Conservation (phyloP, 2,797 vertebrate genomes). For the Masticophis lateralis region DNA sequence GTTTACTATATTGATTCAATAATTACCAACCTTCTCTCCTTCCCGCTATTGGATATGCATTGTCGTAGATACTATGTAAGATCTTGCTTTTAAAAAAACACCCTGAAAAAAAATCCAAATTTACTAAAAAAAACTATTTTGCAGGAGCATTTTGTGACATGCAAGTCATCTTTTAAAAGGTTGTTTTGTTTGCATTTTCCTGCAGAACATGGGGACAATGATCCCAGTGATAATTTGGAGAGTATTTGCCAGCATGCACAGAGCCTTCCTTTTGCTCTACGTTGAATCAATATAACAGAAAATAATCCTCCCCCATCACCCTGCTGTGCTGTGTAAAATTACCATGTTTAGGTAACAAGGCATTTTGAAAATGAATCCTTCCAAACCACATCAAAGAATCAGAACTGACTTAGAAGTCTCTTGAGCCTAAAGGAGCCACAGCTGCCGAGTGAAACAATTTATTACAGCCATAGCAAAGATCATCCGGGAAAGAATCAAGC, state of each 20-base stretch:
- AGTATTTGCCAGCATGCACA: neutral
- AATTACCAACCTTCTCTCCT: neutral
- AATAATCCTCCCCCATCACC: neutral
- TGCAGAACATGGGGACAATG: neutral
- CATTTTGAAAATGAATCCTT: constrained; percentile 39
- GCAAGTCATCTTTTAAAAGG: neutral
- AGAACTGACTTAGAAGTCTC: constrained; percentile 16
- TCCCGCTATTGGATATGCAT: neutral
- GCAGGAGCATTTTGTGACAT: neutral
- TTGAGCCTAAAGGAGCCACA: neutral
- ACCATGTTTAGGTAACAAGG: constrained; percentile 30
- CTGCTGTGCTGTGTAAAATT: constrained; percentile 36
- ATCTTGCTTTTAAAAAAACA: neutral
- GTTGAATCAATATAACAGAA: constrained; percentile 23
- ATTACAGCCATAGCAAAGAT: constrained; percentile 36
- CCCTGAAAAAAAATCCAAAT: neutral
- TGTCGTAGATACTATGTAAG: neutral
- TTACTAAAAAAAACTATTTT: neutral
- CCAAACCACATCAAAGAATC: constrained; percentile 33
- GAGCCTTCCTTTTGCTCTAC: neutral
- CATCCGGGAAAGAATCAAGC: constrained; percentile 1
- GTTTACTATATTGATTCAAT: neutral
- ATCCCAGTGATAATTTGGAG: neutral
- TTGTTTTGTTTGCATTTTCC: neutral
- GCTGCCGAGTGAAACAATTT: constrained; percentile 21